Percentiles rank a stretch among this genome's conserved stretches.
These are phyloP conservation scores for Synanthedon formicaeformis DNA, from an alignment of 2,888 invertebrate species.

Conservation along the genomic window DNA sequence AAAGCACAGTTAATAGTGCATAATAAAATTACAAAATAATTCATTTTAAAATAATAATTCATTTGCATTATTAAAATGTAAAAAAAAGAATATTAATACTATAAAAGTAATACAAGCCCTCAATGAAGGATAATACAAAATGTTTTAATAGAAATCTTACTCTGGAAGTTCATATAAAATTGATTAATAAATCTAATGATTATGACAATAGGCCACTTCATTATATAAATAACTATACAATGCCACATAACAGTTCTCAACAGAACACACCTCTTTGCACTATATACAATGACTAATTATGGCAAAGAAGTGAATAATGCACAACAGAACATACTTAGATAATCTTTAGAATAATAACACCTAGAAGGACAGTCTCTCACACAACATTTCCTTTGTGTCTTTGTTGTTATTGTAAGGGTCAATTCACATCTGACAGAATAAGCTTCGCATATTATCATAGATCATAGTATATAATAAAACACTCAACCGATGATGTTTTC, in stretches of 20 bases:
- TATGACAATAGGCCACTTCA: slow-evolving; percentile 55
- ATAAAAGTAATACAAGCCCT: slow-evolving; percentile 56
- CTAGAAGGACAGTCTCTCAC: too few relatives aligned
- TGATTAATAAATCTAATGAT: slow-evolving; percentile 40
- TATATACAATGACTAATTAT: slow-evolving; percentile 60
- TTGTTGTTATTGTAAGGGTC: too few relatives aligned
- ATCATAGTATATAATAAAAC: too few relatives aligned
- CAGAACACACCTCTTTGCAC: slow-evolving; percentile 41
- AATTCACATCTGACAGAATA: too few relatives aligned
- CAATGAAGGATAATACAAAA: slow-evolving; percentile 32
- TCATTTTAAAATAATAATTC: slow-evolving; percentile 11
- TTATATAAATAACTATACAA: slow-evolving; percentile 38
- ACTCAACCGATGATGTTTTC: too few relatives aligned
- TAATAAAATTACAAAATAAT: slow-evolving; percentile 9
- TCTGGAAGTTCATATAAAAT: slow-evolving; percentile 47
- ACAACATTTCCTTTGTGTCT: too few relatives aligned
- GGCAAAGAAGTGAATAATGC: slow-evolving; percentile 51
- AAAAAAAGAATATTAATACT: slow-evolving; percentile 46
- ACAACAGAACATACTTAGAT: slow-evolving; percentile 43
- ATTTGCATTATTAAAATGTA: slow-evolving; percentile 28
- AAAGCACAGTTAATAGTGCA: slow-evolving; percentile 8
- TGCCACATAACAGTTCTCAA: slow-evolving; percentile 48
- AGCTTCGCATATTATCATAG: too few relatives aligned
- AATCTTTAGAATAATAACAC: background rate
- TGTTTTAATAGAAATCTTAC: slow-evolving; percentile 54